A percentile compares a stretch with the other conserved stretches of the same genome.
phyloP scores from a whole-genome alignment of 2,113 vertebrate genomes.

The Etheostoma cragini region DNA sequence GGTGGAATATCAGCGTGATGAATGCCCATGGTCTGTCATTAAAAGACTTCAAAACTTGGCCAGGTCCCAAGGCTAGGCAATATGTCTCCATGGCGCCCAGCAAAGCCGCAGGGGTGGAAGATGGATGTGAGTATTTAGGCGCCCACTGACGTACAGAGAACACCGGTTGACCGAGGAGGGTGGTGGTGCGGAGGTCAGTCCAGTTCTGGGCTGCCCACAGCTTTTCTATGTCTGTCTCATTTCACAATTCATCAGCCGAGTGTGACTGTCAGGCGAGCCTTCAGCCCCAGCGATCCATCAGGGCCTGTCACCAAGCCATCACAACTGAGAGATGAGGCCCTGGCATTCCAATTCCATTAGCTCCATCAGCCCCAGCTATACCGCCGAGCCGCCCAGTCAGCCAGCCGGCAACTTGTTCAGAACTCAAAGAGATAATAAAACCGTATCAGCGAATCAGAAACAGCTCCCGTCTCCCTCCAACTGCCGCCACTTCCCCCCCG shows the following conservation, averaged over 20 bases:
- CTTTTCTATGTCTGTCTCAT: constrained; percentile 89
- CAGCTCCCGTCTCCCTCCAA: constrained; percentile 38
- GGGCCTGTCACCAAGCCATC: constrained; percentile 78
- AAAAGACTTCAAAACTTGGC: constrained; percentile 59
- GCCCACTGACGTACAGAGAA: constrained; percentile 45
- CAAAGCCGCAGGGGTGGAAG: constrained; percentile 48
- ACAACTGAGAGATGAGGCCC: constrained; percentile 81
- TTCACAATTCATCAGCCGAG: constrained; percentile 90
- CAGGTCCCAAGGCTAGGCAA: constrained; percentile 29
- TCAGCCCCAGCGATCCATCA: constrained; percentile 86
- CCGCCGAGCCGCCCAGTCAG: constrained; percentile 42
- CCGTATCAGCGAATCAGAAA: constrained; percentile 78
- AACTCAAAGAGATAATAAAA: constrained; percentile 82
- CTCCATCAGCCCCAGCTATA: constrained; percentile 64
- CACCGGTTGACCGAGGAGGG: constrained; percentile 32
- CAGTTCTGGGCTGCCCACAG: constrained; percentile 70
- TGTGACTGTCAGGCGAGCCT: constrained; percentile 82
- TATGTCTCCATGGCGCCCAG: constrained; percentile 44
- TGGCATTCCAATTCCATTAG: constrained; percentile 81
- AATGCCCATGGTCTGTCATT: constrained; percentile 52
- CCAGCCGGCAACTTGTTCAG: constrained; percentile 75
- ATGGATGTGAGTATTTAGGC: constrained; percentile 54
- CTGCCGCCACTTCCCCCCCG: constrained; percentile 19
- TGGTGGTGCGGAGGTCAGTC: constrained; percentile 28
- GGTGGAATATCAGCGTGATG: constrained; percentile 47